phyloP scores from a whole-genome alignment of 2,888 invertebrate genomes.

The Drosophila phalerata region DNA sequence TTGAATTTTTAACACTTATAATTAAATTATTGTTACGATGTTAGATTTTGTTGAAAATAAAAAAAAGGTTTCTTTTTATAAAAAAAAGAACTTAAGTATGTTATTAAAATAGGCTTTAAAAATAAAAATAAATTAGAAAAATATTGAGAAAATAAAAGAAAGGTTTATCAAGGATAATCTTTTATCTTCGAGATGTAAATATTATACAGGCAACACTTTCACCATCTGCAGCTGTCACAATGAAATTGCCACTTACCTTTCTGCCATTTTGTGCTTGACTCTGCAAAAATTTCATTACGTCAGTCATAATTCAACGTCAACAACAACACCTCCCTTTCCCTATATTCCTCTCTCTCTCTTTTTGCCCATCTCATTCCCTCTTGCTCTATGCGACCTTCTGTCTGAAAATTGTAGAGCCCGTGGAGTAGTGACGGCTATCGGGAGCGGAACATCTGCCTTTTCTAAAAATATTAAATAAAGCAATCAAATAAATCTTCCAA shows the following conservation, averaged over 20 bases:
- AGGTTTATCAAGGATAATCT: neutral
- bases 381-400: constrained; percentile 4
- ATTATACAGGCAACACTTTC: constrained; percentile 17
- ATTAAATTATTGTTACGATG: too few species aligned
- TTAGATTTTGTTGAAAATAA: too few species aligned
- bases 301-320: constrained; percentile 73
- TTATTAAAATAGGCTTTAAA: too few species aligned
- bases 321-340: constrained; percentile 29
- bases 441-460: constrained; percentile 74
- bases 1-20: too few species aligned
- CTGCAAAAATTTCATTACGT: constrained; percentile 71
- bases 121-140: too few species aligned
- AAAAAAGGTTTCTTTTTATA: too few species aligned
- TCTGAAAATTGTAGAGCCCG: constrained; percentile 29
- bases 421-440: constrained; percentile 27
- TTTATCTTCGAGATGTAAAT: neutral
- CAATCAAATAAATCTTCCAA: constrained; percentile 84
- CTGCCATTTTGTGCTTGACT: constrained; percentile 23
- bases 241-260: constrained; percentile 28
- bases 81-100: too few species aligned
- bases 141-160: too few species aligned
- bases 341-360: neutral
- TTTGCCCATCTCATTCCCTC: neutral
- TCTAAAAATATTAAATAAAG: constrained; percentile 83
- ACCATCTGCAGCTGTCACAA: constrained; percentile 49